Conservation (phyloP, 1,140 invertebrate species). For the Halictus rubicundus region DNA sequence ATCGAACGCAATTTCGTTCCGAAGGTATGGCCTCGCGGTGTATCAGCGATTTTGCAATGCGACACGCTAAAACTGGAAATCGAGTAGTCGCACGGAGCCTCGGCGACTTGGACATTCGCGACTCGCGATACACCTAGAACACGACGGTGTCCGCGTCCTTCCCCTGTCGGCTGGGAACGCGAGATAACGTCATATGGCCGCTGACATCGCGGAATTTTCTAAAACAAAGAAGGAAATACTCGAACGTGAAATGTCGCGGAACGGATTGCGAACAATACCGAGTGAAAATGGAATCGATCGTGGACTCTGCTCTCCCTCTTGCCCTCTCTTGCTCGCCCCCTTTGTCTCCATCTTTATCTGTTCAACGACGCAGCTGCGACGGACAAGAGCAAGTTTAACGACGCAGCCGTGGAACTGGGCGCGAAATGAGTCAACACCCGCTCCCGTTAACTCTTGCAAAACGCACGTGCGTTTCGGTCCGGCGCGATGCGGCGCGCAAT, state of each 20-base stretch:
- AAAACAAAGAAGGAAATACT: conserved; percentile 49
- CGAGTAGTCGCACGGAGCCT: conserved; percentile 6
- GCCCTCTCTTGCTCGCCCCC: not conserved
- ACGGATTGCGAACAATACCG: conserved; percentile 41
- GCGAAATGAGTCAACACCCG: conserved; percentile 58
- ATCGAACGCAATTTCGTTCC: not conserved
- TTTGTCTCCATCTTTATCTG: too few species aligned
- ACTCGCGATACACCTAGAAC: too few species aligned
- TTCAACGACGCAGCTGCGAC: conserved; percentile 47
- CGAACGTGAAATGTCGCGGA: conserved; percentile 4
- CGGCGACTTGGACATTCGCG: not conserved
- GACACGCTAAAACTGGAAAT: conserved; percentile 3
- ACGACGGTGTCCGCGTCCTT: not conserved
- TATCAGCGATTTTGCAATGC: conserved; percentile 13
- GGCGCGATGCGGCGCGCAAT: conserved; percentile 29
- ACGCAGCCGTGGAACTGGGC: conserved; percentile 41
- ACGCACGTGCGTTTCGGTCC: conserved; percentile 49
- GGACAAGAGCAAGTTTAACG: conserved; percentile 22
- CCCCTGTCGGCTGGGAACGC: not conserved
- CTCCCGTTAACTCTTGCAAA: conserved; percentile 39
- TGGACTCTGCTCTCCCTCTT: conserved; percentile 60
- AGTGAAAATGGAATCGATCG: conserved; percentile 16
- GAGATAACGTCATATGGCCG: conserved; percentile 41
- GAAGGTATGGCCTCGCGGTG: not conserved
- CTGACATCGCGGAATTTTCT: conserved; percentile 51